Evolutionary conservation across 2,797 vertebrate genomes (phyloP).

Genomic region (Bucorvus abyssinicus): DNA sequence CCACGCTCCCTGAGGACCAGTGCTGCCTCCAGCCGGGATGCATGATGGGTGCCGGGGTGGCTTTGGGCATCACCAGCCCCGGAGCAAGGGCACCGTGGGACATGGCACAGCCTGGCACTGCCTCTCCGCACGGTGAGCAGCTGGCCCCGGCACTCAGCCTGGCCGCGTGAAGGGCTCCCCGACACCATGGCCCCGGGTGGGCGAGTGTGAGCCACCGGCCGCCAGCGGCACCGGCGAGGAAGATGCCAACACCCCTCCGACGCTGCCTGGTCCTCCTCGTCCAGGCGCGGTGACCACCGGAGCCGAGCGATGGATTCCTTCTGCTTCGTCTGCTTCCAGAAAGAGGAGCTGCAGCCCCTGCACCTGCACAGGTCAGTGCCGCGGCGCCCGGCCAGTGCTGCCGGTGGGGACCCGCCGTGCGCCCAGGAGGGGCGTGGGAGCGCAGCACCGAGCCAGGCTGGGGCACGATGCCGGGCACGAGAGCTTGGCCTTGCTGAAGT

Average conservation of each 20-base stretch:
- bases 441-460: not conserved
- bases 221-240: not conserved
- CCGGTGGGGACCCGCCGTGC: accelerated
- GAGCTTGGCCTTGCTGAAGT: not conserved
- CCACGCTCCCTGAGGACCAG: not conserved
- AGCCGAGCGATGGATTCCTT: conserved; percentile 71
- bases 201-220: not conserved
- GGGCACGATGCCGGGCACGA: not conserved
- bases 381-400: accelerated
- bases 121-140: not conserved
- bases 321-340: conserved; percentile 79
- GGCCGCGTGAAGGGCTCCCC: not conserved
- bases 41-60: not conserved
- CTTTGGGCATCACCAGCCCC: accelerated
- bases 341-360: conserved; percentile 75
- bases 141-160: accelerated
- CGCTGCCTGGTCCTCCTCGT: not conserved
- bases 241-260: not conserved
- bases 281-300: not conserved
- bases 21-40: not conserved
- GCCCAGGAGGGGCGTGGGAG: accelerated
- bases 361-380: conserved; percentile 75
- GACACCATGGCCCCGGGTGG: not conserved
- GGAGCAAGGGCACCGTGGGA: not conserved
- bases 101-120: not conserved